Evolutionary conservation across 2,113 vertebrate species (phyloP).

Genomic region (Crotalus helleri): DNA sequence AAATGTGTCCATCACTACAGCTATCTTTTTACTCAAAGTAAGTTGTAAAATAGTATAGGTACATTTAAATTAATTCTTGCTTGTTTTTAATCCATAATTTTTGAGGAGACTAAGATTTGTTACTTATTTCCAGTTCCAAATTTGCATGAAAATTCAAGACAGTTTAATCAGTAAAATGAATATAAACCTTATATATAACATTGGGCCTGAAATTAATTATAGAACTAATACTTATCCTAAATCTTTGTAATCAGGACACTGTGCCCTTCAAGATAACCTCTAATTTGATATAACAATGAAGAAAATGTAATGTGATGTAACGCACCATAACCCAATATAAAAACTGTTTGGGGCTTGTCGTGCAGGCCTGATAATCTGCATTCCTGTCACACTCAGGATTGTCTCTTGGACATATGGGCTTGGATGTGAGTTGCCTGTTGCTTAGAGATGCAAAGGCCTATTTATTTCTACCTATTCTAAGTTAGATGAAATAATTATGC

Average conservation of each 20-base stretch:
- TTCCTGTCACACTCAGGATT: not conserved
- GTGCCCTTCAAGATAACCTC: not conserved
- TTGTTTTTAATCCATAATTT: not conserved
- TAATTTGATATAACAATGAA: not conserved
- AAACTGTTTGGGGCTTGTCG: not conserved
- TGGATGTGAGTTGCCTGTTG: not conserved
- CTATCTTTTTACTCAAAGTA: not conserved
- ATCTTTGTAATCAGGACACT: not conserved
- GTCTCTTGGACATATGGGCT: not conserved
- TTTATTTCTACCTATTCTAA: not conserved
- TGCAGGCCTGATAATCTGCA: not conserved
- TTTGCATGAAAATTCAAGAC: not conserved
- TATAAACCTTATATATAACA: not conserved
- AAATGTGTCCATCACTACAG: not conserved
- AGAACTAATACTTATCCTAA: not conserved
- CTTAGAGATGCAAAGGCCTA: not conserved
- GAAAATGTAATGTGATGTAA: not conserved
- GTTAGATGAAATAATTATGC: not conserved
- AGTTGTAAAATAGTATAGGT: constrained; percentile 2
- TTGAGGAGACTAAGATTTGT: not conserved
- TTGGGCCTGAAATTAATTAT: not conserved
- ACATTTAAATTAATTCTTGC: not conserved
- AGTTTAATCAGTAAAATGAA: not conserved
- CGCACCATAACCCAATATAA: not conserved
- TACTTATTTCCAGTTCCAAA: not conserved